Conservation (phyloP, 2,797 vertebrate species). For the Periophthalmus magnuspinnatus region DNA sequence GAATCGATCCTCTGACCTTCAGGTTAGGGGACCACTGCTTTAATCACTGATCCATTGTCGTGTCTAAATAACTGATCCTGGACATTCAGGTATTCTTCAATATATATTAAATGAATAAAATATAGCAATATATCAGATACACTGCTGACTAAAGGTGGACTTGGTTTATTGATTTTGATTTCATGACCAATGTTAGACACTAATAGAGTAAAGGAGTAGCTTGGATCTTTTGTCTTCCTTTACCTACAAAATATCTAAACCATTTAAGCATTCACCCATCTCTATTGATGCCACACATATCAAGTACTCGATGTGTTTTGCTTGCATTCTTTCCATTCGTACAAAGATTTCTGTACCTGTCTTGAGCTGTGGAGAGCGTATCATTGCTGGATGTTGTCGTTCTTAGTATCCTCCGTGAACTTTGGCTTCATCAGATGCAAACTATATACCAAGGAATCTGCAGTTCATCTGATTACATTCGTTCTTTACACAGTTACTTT, state of each 20-base stretch:
- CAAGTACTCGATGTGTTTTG: neutral
- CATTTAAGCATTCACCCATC: neutral
- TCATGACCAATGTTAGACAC: neutral
- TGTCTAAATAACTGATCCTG: neutral
- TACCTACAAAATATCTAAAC: neutral
- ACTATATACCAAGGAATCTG: neutral
- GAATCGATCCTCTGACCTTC: too few relatives aligned
- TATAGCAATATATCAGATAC: too few relatives aligned
- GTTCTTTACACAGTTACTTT: constrained; percentile 2
- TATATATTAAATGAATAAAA: neutral
- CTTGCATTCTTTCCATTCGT: neutral
- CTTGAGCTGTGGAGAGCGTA: neutral
- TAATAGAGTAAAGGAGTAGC: neutral
- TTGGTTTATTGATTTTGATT: neutral
- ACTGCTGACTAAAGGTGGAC: neutral
- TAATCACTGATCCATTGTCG: too few relatives aligned
- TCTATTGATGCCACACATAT: neutral
- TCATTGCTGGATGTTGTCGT: neutral
- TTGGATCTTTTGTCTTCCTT: neutral
- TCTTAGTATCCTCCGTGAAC: constrained; percentile 4
- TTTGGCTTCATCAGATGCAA: constrained; percentile 1
- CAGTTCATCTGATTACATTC: constrained; percentile 18
- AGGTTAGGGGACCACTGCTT: too few relatives aligned
- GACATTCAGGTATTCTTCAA: neutral
- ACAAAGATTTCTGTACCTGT: neutral